Evolutionary conservation across 1,140 invertebrate species (phyloP).

Genomic region (Apis mellifera): DNA sequence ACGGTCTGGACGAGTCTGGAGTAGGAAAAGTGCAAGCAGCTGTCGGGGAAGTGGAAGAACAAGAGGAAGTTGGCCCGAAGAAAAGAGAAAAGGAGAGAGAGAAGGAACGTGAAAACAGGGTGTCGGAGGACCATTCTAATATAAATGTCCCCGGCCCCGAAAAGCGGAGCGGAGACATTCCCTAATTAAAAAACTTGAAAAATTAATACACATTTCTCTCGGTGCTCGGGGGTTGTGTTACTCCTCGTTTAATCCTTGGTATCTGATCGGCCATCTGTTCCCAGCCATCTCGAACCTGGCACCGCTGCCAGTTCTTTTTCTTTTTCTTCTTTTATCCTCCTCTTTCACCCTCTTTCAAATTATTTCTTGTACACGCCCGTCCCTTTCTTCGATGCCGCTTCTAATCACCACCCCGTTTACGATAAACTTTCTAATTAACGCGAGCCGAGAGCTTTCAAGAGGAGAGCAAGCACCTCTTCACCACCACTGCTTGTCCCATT

Average conservation of each 20-base stretch:
- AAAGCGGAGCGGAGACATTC: conserved; percentile 80
- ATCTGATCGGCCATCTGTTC: conserved; percentile 82
- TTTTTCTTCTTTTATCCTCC: not conserved
- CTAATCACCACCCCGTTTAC: conserved; percentile 26
- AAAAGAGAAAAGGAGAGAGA: conserved; percentile 12
- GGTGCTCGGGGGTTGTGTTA: conserved; percentile 71
- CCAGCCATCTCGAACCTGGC: conserved; percentile 73
- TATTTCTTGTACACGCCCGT: conserved; percentile 33
- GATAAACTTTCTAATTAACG: conserved; percentile 43
- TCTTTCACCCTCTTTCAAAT: conserved; percentile 26
- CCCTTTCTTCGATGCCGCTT: conserved; percentile 26
- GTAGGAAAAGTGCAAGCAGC: conserved; percentile 57
- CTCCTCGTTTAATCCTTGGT: conserved; percentile 79
- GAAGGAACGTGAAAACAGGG: conserved; percentile 52
- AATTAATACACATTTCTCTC: conserved; percentile 82
- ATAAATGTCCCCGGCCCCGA: conserved; percentile 78
- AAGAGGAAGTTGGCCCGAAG: conserved; percentile 38
- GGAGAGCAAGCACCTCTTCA: too few species aligned
- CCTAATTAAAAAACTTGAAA: conserved; percentile 83
- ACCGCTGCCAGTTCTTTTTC: conserved; percentile 33
- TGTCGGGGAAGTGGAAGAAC: conserved; percentile 47
- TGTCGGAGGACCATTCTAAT: conserved; percentile 76
- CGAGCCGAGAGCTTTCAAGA: not conserved
- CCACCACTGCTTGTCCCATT: not conserved
- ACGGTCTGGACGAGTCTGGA: conserved; percentile 14